A percentile compares a stretch with the other conserved stretches of the same genome.
These are phyloP conservation scores for Odobenus rosmarus DNA, from an alignment of 2,113 vertebrate species.

Conservation along the genomic window DNA sequence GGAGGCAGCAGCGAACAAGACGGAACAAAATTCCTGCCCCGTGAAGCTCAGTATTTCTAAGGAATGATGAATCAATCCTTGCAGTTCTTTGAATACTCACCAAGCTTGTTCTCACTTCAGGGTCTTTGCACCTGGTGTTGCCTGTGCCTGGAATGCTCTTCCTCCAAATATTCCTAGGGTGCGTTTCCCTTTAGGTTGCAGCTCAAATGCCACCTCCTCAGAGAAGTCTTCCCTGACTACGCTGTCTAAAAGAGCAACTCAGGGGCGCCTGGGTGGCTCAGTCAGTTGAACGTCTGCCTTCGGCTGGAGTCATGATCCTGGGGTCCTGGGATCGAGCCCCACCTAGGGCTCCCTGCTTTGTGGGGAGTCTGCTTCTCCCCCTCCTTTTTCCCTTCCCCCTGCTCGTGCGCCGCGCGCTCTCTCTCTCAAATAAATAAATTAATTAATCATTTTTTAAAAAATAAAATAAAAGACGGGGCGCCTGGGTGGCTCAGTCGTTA, in stretches of 20 bases:
- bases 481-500: no score
- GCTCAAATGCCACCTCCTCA: not conserved
- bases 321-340: not conserved
- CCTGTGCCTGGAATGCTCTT: constrained; percentile 7
- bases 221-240: not conserved
- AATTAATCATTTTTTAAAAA: no score
- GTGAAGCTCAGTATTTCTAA: constrained; percentile 27
- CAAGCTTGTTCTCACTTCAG: not conserved
- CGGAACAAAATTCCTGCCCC: not conserved
- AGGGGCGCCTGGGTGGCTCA: not conserved
- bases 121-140: not conserved
- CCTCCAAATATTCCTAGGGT: not conserved
- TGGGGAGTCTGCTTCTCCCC: not conserved
- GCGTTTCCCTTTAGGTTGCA: not conserved
- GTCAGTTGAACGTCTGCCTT: not conserved
- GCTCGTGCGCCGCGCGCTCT: not conserved
- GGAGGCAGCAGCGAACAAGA: constrained; percentile 7
- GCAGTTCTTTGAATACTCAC: not conserved
- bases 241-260: not conserved
- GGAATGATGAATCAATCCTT: not conserved
- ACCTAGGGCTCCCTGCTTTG: not conserved
- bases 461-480: no score
- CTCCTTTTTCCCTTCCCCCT: not conserved
- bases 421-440: no score
- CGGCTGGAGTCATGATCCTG: not conserved